Percentiles rank a stretch among this genome's conserved stretches.
Conservation (phyloP, 2,888 invertebrate genomes). For the Coecobrya sp. region DNA sequence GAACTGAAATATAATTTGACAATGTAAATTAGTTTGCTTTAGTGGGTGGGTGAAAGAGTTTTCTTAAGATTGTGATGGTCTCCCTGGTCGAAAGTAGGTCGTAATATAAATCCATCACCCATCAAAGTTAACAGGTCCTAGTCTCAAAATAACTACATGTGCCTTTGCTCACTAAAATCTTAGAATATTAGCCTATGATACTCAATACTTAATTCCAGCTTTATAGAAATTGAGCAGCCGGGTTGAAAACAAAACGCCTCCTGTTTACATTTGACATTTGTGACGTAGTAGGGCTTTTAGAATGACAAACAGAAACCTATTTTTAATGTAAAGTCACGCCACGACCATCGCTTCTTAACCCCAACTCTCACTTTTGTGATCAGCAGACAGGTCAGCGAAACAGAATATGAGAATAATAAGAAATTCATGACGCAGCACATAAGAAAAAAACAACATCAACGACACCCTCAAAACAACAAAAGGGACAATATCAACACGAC, state of each 20-base stretch:
- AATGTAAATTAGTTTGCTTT: slow-evolving; percentile 3
- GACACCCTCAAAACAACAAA: background rate
- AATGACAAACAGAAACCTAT: slow-evolving; percentile 2
- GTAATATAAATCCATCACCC: slow-evolving; percentile 8
- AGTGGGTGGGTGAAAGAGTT: background rate
- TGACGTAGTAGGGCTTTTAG: too few relatives aligned
- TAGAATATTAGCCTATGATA: too few relatives aligned
- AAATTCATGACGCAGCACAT: slow-evolving; percentile 61
- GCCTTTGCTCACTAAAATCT: too few relatives aligned
- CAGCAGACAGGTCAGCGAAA: slow-evolving; percentile 67
- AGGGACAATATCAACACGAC: background rate
- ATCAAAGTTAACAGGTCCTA: background rate
- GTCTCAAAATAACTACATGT: too few relatives aligned
- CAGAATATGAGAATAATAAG: slow-evolving; percentile 45
- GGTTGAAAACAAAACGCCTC: too few relatives aligned
- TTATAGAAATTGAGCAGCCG: too few relatives aligned
- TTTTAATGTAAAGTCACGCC: slow-evolving; percentile 48
- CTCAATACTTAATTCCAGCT: too few relatives aligned
- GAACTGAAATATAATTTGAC: background rate
- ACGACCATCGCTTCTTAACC: background rate
- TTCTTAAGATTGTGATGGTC: background rate
- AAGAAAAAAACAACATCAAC: slow-evolving; percentile 7
- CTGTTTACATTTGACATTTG: too few relatives aligned
- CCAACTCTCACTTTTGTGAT: background rate
- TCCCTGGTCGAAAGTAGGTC: slow-evolving; percentile 44